Conservation (phyloP, 2,888 invertebrate species). For the Agriopis marginaria region DNA sequence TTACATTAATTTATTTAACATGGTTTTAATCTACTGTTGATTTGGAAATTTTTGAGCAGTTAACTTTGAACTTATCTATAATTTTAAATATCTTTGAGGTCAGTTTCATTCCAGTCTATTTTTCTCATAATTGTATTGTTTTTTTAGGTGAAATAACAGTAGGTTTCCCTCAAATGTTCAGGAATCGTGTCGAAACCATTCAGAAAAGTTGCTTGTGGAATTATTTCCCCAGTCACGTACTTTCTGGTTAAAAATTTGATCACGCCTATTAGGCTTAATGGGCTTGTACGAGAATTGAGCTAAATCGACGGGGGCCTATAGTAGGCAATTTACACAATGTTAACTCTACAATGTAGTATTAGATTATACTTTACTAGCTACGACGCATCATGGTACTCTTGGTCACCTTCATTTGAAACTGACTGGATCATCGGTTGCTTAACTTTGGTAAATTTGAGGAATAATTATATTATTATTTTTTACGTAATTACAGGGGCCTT, state of each 20-base stretch:
- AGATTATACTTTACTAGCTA: neutral
- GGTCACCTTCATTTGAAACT: too few species aligned
- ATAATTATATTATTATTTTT: too few species aligned
- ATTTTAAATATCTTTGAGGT: too few species aligned
- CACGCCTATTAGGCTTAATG: conserved; percentile 48
- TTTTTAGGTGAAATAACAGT: neutral
- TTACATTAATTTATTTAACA: too few species aligned
- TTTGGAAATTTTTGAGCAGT: too few species aligned
- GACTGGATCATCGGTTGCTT: too few species aligned
- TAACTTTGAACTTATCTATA: too few species aligned
- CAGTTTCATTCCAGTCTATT: too few species aligned
- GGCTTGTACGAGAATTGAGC: conserved; percentile 33
- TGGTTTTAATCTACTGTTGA: too few species aligned
- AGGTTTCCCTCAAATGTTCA: neutral
- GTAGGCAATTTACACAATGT: conserved; percentile 3
- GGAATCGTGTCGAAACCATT: conserved; percentile 6
- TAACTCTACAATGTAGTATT: neutral
- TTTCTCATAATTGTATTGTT: too few species aligned
- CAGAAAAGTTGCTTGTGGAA: conserved; percentile 2
- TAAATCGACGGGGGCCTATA: conserved; percentile 31
- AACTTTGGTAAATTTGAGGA: too few species aligned
- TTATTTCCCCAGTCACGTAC: conserved; percentile 31
- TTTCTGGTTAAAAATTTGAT: conserved; percentile 44
- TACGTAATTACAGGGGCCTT: too few species aligned
- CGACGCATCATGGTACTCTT: neutral